Evolutionary conservation across 2,888 invertebrate genomes (phyloP), one percentile per base, ranked within the genome.

Genomic region (Cyclophora albipunctata): DNA sequence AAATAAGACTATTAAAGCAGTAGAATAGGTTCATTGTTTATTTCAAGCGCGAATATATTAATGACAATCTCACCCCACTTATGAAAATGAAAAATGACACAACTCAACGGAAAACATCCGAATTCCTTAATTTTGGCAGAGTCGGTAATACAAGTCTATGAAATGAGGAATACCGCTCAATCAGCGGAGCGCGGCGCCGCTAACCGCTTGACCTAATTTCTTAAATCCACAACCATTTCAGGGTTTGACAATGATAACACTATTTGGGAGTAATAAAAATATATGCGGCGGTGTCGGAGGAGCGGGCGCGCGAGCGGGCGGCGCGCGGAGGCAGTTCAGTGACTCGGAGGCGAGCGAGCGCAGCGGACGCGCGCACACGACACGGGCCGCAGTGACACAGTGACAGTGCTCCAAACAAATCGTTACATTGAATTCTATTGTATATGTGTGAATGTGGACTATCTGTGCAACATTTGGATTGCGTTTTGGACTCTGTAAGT

Each of bases 401-500:
- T 20, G 34, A 43, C 33, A 43, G 20, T 45, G 50, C 56, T 51
- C 20, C 33, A 43, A 7, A 42, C 42, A 42, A 4, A 7, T 42
- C 33, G 34, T 43, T 7, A 43, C 43, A 43, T 43, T 43, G 43
- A 64, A 67, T 66, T 63, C 59, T 62, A 64, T 63, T 58, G 59
- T 63, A 59, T 61, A 60, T 68, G 67, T 69, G 64, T 78, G 81
- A 75, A 73, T 78, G 79, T 82, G 76, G 81, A 78, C 68, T 73
- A 77, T 78, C 75, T 72, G 75, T 80, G 74, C 7, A 77, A 72
- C 69, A 69, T 77, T 86, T 86, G 86, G 86, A 86, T 86, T 86
- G 85, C 85, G 80, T 74, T 82, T 84, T 79, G 85, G 84, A 85
- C 75, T 71, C 66, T 80, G 86, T 85, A 60, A 84, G 84, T 81